A percentile compares a stretch with the other conserved stretches of the same genome.
Conservation (phyloP, 2,113 vertebrate genomes). For the Atlantisia rogersi region DNA sequence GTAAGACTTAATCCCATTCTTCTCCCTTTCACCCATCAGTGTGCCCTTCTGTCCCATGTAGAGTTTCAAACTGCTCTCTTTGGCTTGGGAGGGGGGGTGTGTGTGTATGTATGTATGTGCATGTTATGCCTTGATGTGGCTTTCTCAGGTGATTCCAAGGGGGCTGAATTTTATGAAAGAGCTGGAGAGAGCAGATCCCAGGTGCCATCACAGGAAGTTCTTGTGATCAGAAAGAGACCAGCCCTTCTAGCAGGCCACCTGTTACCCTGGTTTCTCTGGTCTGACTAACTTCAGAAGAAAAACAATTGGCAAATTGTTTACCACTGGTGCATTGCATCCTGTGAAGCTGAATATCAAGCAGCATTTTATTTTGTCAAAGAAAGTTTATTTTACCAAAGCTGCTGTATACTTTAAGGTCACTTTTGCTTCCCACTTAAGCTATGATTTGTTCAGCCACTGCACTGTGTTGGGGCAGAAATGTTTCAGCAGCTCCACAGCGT, state of each 20-base stretch:
- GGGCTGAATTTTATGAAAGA: not conserved
- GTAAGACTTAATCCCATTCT: not conserved
- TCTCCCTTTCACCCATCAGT: not conserved
- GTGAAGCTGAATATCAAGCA: not conserved
- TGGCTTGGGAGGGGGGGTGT: not conserved
- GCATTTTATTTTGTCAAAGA: not conserved
- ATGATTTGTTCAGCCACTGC: not conserved
- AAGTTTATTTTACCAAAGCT: not conserved
- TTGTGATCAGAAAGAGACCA: not conserved
- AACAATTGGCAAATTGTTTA: not conserved
- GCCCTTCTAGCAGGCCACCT: not conserved
- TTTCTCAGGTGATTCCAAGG: not conserved
- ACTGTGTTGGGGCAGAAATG: not conserved
- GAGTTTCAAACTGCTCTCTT: not conserved
- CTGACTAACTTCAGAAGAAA: not conserved
- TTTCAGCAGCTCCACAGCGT: not conserved
- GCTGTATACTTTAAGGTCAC: not conserved
- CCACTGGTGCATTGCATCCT: not conserved
- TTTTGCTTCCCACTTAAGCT: not conserved
- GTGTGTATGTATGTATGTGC: not conserved
- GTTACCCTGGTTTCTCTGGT: not conserved
- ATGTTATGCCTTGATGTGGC: not conserved
- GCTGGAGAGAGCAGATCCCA: not conserved
- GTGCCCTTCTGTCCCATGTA: not conserved
- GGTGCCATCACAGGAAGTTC: not conserved